phyloP scores from a whole-genome alignment of 2,797 vertebrate genomes.

The Momotus momota region DNA sequence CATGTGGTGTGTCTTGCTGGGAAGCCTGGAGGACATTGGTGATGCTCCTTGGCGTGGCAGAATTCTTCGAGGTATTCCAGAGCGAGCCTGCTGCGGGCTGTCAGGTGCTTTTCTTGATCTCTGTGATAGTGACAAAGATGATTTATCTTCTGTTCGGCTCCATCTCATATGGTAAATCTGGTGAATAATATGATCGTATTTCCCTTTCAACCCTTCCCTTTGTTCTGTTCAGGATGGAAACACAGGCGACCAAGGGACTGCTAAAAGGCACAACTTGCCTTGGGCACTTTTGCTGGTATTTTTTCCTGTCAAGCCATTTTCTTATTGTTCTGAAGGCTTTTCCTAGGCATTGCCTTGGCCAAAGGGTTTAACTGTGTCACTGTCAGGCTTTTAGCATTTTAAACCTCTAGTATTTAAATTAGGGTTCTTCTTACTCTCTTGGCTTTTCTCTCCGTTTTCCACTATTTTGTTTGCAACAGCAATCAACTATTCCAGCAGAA shows the following conservation, averaged over 20 bases:
- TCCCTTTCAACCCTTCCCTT: background rate
- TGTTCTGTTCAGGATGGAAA: background rate
- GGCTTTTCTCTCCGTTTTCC: background rate
- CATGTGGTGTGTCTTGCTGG: fast-evolving
- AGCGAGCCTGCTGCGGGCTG: background rate
- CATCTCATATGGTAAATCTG: background rate
- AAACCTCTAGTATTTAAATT: background rate
- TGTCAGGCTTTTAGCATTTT: background rate
- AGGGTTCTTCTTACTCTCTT: background rate
- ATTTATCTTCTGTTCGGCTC: background rate
- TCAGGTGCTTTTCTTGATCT: background rate
- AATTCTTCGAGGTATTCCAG: background rate
- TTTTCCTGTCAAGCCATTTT: background rate
- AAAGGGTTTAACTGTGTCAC: background rate
- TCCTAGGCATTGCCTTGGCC: background rate
- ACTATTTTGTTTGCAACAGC: background rate
- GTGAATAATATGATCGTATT: background rate
- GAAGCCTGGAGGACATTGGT: background rate
- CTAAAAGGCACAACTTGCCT: background rate
- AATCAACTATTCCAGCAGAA: background rate
- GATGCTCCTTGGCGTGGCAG: background rate
- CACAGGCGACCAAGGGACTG: background rate
- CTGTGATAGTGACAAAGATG: background rate
- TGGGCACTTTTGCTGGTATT: background rate
- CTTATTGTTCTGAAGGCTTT: background rate